Evolutionary conservation across 2,888 invertebrate species (phyloP), one percentile per base, ranked within the genome.

Genomic region (Pyralis farinalis): DNA sequence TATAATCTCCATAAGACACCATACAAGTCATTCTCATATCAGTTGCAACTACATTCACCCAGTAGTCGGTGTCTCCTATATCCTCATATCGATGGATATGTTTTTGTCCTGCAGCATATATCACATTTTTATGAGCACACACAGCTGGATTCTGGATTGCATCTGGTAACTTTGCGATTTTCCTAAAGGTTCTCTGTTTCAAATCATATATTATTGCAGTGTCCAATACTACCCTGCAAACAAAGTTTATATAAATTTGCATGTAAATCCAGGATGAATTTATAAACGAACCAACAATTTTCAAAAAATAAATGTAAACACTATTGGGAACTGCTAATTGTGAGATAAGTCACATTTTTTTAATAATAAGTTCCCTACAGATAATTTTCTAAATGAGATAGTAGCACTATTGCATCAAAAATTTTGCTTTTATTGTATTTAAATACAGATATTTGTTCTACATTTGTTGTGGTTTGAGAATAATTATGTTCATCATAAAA

Each of bases 61-160:
- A 87, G 8, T 46, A 12, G 25, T 81, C 73, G 0, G 41, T 40
- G 0, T 64, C 47, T 0, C 56, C 73, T 0, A 22, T 27, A 0
- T 75, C 73, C 30, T 71, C 69, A 47, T 79, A 83, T 37, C 58
- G 55, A 42, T 79, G 84, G 32, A 87, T 71, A 12, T 71, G 58
- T 32, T 69, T 76, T 3, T 75, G 69, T 0, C 82, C 78, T 0
- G 75, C 66, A 0, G 69, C 72, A 50, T 80, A 87, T 0, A 86
- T 58, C 0, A 42, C 37, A 21, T 68, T 63, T 1, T 80, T 52
- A 25, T 85, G 75, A 0, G 56, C 49, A 39, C 87, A 87, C 0
- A 78, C 58, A 0, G 79, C 81, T 1, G 87, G 86, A 21, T 60
- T 71, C 42, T 87, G 87, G 27, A 87, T 69, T 0, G 75, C 62